Evolutionary conservation across 1,140 invertebrate species (phyloP).

Genomic region (Anastrepha obliqua): DNA sequence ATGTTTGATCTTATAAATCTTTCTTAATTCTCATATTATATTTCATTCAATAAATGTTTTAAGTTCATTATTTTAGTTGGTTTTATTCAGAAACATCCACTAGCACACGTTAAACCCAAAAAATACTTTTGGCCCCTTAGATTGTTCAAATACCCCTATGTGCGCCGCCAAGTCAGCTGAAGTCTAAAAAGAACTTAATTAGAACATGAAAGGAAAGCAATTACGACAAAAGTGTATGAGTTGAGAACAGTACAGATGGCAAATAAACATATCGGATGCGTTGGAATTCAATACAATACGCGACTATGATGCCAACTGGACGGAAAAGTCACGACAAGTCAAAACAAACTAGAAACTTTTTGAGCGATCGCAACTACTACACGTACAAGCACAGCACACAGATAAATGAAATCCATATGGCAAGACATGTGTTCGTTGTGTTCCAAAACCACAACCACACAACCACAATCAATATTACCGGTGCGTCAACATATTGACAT

Average conservation of each 20-base stretch:
- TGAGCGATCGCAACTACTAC: neutral
- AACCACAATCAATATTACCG: neutral
- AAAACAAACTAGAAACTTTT: neutral
- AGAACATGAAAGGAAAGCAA: neutral
- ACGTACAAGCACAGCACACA: neutral
- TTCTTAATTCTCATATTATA: too few relatives aligned
- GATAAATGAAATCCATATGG: slow-evolving; percentile 33
- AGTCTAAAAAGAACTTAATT: neutral
- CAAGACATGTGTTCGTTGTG: neutral
- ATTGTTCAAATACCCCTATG: too few relatives aligned
- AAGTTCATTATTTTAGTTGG: too few relatives aligned
- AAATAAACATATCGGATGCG: neutral
- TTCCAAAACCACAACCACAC: slow-evolving; percentile 4
- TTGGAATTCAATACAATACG: neutral
- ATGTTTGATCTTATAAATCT: too few relatives aligned
- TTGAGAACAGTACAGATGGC: neutral
- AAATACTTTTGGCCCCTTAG: too few relatives aligned
- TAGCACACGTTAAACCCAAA: too few relatives aligned
- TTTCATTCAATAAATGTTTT: too few relatives aligned
- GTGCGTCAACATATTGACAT: slow-evolving; percentile 33
- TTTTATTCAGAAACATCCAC: too few relatives aligned
- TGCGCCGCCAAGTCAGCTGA: too few relatives aligned
- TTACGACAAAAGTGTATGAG: neutral
- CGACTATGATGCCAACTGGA: neutral
- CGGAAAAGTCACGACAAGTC: neutral